phyloP scores from a whole-genome alignment of 2,113 vertebrate genomes.

The Sinocyclocheilus rhinocerous region DNA sequence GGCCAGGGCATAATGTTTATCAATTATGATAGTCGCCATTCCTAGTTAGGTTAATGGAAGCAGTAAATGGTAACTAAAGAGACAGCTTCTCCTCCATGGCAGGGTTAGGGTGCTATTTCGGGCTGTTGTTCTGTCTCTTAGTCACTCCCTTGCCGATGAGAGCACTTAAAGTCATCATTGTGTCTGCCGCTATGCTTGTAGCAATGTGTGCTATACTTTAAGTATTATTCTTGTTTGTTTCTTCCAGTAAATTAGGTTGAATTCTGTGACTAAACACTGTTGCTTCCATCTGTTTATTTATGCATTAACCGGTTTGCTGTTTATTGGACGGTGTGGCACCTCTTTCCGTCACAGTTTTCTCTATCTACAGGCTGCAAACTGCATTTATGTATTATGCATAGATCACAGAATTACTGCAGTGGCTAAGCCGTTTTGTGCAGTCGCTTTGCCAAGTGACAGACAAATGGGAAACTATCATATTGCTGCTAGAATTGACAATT shows the following conservation, averaged over 20 bases:
- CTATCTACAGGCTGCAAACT: slow-evolving; percentile 2
- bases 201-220: neutral
- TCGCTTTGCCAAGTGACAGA: neutral
- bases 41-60: slow-evolving; percentile 52
- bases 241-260: slow-evolving; percentile 11
- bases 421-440: neutral
- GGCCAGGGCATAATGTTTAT: slow-evolving; percentile 46
- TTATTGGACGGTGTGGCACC: neutral
- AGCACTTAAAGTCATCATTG: slow-evolving; percentile 1
- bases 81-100: slow-evolving; percentile 44
- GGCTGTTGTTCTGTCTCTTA: slow-evolving; percentile 25
- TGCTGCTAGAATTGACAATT: neutral
- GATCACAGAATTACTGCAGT: slow-evolving; percentile 5
- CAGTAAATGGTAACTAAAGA: slow-evolving; percentile 41
- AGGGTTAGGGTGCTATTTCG: slow-evolving; percentile 31
- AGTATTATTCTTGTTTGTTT: neutral
- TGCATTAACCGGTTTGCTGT: slow-evolving; percentile 24
- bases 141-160: slow-evolving; percentile 19
- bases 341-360: neutral
- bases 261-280: slow-evolving; percentile 17
- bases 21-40: slow-evolving; percentile 51
- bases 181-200: neutral
- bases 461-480: neutral
- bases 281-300: slow-evolving; percentile 38
- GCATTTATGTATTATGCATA: slow-evolving; percentile 41